Evolutionary conservation across 2,113 vertebrate species (phyloP).

Genomic region (Pyrgilauda ruficollis): DNA sequence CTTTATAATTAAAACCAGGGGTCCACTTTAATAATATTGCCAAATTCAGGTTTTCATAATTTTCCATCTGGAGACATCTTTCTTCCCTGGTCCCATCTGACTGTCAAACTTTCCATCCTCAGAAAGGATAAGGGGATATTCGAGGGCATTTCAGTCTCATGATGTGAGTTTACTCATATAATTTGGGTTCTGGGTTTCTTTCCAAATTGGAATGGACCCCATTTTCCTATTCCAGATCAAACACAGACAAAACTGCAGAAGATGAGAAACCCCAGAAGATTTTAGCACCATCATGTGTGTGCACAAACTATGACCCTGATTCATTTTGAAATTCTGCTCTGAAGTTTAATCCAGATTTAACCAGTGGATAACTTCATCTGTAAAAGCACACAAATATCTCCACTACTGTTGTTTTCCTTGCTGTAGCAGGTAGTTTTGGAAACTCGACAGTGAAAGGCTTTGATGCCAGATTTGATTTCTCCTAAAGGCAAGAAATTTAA

Average conservation of each 20-base stretch:
- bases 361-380: background rate
- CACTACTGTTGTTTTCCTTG: background rate
- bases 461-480: background rate
- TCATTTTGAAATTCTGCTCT: background rate
- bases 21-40: background rate
- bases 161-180: background rate
- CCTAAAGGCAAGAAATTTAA: background rate
- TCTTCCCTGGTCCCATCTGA: background rate
- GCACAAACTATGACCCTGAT: background rate
- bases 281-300: background rate
- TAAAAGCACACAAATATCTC: background rate
- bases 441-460: background rate
- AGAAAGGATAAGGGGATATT: background rate
- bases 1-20: constrained; percentile 3
- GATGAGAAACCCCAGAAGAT: background rate
- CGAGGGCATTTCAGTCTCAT: background rate
- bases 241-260: background rate
- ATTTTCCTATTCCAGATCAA: background rate
- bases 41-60: background rate
- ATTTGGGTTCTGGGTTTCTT: background rate
- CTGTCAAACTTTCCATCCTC: background rate
- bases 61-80: constrained; percentile 5
- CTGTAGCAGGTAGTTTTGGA: background rate
- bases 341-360: background rate
- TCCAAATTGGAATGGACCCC: background rate